Conservation (phyloP, 2,797 vertebrate genomes). For the Neosilurus mollespiculum region DNA sequence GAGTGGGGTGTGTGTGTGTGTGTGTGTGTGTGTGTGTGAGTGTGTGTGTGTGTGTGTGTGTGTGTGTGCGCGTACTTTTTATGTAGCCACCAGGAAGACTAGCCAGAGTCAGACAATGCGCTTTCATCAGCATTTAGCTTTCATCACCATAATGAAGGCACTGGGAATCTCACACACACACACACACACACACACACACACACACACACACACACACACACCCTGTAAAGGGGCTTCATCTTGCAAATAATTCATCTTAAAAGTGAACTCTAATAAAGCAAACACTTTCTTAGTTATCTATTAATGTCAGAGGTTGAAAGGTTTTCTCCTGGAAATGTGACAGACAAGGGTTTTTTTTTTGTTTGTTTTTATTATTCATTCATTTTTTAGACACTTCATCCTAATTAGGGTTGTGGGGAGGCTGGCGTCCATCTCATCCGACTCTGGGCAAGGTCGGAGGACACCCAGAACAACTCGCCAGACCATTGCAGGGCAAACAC, state of each 20-base stretch:
- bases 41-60: background rate
- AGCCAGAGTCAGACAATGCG: conserved; percentile 13
- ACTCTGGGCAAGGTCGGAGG: too few species aligned
- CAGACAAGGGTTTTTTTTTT: background rate
- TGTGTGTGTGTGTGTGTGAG: conserved; percentile 1
- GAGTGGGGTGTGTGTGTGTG: background rate
- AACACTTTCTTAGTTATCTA: conserved; percentile 36
- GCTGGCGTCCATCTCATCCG: too few species aligned
- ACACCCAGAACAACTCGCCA: too few species aligned
- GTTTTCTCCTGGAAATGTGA: background rate
- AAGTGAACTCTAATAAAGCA: conserved; percentile 65
- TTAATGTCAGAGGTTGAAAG: background rate
- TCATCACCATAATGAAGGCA: conserved; percentile 21
- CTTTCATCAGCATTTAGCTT: conserved; percentile 37
- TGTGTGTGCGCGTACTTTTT: background rate
- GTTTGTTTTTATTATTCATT: too few species aligned
- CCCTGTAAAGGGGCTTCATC: conserved; percentile 69
- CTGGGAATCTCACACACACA: background rate
- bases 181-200: background rate
- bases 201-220: background rate
- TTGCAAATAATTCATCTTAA: conserved; percentile 65
- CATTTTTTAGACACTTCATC: too few species aligned
- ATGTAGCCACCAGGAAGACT: conserved; percentile 32
- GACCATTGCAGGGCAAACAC: too few species aligned
- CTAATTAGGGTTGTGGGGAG: too few species aligned